Conservation (phyloP, 2,888 invertebrate genomes). For the Erebia epiphron region DNA sequence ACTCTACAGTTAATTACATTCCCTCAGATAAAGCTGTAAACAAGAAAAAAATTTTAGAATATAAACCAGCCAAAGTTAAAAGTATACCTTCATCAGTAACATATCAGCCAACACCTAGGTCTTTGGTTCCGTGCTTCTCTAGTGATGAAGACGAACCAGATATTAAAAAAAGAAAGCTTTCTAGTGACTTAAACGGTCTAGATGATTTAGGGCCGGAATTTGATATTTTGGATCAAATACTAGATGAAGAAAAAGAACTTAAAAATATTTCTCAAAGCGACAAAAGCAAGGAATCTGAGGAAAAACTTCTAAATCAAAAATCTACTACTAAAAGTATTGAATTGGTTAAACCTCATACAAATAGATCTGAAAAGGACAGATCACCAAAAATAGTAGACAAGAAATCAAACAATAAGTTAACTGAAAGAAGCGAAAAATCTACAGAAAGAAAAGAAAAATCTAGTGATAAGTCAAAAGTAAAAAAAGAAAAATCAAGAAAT, state of each 20-base stretch:
- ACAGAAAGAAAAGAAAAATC: slow-evolving; percentile 50
- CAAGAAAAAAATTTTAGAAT: slow-evolving; percentile 74
- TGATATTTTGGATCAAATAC: slow-evolving; percentile 78
- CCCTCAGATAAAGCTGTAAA: slow-evolving; percentile 69
- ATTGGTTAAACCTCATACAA: slow-evolving; percentile 41
- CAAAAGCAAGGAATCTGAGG: slow-evolving; percentile 37
- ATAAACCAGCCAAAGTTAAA: slow-evolving; percentile 71
- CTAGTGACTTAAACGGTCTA: slow-evolving; percentile 68
- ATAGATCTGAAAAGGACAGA: slow-evolving; percentile 52
- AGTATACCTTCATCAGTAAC: slow-evolving; percentile 57
- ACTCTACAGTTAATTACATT: slow-evolving; percentile 65
- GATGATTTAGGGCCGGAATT: slow-evolving; percentile 78
- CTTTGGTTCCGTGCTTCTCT: slow-evolving; percentile 74
- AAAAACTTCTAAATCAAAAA: slow-evolving; percentile 34
- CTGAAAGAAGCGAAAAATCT: slow-evolving; percentile 50
- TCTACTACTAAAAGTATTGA: slow-evolving; percentile 47
- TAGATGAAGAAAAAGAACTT: slow-evolving; percentile 69
- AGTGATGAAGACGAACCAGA: slow-evolving; percentile 79
- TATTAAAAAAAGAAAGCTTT: slow-evolving; percentile 64
- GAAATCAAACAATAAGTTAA: slow-evolving; percentile 46
- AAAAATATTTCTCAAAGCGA: slow-evolving; percentile 39
- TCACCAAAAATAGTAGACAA: slow-evolving; percentile 36
- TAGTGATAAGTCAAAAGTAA: slow-evolving; percentile 45
- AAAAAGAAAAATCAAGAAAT: slow-evolving; percentile 50
- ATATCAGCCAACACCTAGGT: slow-evolving; percentile 75